Conservation (phyloP, 2,113 vertebrate genomes). For the Microtus pennsylvanicus region DNA sequence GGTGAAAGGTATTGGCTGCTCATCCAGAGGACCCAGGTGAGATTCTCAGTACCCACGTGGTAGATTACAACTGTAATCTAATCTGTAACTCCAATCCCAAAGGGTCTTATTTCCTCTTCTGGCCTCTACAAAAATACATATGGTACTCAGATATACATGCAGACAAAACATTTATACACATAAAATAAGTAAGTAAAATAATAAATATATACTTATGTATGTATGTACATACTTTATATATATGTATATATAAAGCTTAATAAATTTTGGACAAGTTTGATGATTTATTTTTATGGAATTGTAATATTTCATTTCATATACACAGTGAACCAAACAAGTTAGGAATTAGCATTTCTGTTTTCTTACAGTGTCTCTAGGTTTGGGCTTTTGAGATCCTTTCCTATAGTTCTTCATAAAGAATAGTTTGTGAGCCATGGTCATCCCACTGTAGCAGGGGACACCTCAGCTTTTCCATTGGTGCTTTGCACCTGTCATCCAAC, state of each 20-base stretch:
- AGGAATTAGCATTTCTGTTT: background rate
- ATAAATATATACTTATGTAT: too few species aligned
- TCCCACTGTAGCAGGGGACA: background rate
- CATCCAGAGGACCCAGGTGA: background rate
- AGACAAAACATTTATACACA: background rate
- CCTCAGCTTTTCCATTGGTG: background rate
- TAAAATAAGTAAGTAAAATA: background rate
- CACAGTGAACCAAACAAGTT: background rate
- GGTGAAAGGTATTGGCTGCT: too few species aligned
- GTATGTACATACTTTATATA: too few species aligned
- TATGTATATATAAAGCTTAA: background rate
- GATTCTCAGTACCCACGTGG: background rate
- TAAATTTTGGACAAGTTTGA: background rate
- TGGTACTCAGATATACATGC: background rate
- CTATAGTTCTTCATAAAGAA: background rate
- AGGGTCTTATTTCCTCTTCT: background rate
- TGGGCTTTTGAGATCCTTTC: background rate
- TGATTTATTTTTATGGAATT: background rate
- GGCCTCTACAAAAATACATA: background rate
- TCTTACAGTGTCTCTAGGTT: background rate
- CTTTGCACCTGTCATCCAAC: background rate
- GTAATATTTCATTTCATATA: background rate
- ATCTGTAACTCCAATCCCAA: background rate
- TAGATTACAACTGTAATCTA: background rate
- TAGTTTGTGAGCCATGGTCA: background rate